Percentiles rank a stretch among this genome's conserved stretches.
These are phyloP conservation scores for Uropetala carovei DNA, from an alignment of 2,888 invertebrate species.

Conservation along the genomic window DNA sequence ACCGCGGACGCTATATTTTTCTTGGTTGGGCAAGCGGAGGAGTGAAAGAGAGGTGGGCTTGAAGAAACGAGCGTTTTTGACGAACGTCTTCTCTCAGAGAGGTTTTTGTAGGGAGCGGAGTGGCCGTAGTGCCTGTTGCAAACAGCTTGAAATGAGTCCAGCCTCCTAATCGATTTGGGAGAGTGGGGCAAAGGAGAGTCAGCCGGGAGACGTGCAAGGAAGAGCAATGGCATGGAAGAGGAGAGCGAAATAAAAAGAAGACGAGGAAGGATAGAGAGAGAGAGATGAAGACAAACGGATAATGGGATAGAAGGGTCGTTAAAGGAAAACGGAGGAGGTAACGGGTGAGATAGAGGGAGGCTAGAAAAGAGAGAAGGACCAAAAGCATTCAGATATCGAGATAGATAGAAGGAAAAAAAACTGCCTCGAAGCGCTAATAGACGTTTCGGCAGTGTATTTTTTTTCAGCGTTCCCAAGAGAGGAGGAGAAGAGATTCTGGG, in stretches of 20 bases:
- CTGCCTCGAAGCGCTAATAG: background rate
- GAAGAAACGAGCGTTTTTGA: too few relatives aligned
- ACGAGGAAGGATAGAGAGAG: background rate
- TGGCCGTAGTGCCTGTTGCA: conserved; percentile 2
- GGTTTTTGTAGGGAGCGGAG: too few relatives aligned
- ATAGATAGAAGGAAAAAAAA: background rate
- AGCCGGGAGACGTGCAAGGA: background rate
- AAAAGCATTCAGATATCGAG: background rate
- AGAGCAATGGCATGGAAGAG: background rate
- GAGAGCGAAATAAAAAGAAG: too few relatives aligned
- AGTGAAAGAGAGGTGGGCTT: background rate
- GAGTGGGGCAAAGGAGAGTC: conserved; percentile 18
- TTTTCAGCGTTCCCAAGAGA: background rate
- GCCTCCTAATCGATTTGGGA: conserved; percentile 25
- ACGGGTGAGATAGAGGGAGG: background rate
- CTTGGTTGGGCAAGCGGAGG: background rate
- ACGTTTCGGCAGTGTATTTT: conserved; percentile 15
- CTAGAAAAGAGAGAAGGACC: background rate
- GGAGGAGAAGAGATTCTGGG: background rate
- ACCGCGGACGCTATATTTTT: background rate
- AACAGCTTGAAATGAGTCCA: background rate
- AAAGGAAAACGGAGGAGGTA: background rate
- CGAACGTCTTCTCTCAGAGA: too few relatives aligned
- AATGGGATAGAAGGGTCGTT: background rate
- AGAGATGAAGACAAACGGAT: background rate